phyloP scores from a whole-genome alignment of 2,888 invertebrate genomes.

The Phengaris arion region DNA sequence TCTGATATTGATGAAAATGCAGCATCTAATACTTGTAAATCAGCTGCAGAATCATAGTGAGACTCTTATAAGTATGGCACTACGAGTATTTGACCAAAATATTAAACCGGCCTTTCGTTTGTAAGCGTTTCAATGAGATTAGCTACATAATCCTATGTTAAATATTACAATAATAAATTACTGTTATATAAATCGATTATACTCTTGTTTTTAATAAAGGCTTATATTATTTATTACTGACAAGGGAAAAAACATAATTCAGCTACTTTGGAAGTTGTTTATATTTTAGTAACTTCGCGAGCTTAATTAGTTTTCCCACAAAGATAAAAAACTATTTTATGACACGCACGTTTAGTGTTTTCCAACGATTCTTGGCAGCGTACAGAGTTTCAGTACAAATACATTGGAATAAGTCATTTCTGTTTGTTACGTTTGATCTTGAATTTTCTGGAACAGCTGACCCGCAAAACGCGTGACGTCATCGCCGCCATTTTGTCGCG shows the following conservation, averaged over 20 bases:
- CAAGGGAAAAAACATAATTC: too few relatives aligned
- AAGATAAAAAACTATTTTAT: background rate
- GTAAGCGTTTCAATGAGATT: too few relatives aligned
- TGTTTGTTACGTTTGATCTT: constrained; percentile 45
- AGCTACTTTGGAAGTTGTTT: background rate
- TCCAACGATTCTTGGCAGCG: background rate
- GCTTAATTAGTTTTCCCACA: background rate
- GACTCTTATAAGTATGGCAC: too few relatives aligned
- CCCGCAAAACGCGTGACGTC: constrained; percentile 60
- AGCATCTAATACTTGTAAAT: background rate
- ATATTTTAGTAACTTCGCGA: background rate
- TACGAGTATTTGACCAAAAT: too few relatives aligned
- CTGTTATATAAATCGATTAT: too few relatives aligned
- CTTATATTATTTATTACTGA: too few relatives aligned
- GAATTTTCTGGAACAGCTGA: constrained; percentile 50
- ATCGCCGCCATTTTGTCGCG: constrained; percentile 55
- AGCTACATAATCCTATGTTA: too few relatives aligned
- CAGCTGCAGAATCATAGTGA: too few relatives aligned
- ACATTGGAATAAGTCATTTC: background rate
- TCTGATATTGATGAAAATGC: background rate
- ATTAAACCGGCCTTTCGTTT: too few relatives aligned
- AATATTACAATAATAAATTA: too few relatives aligned
- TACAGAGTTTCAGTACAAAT: background rate
- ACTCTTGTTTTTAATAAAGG: too few relatives aligned
- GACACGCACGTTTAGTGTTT: background rate